A percentile compares a stretch with the other conserved stretches of the same genome.
phyloP scores from a whole-genome alignment of 2,797 vertebrate genomes.

The Pogoniulus pusillus region DNA sequence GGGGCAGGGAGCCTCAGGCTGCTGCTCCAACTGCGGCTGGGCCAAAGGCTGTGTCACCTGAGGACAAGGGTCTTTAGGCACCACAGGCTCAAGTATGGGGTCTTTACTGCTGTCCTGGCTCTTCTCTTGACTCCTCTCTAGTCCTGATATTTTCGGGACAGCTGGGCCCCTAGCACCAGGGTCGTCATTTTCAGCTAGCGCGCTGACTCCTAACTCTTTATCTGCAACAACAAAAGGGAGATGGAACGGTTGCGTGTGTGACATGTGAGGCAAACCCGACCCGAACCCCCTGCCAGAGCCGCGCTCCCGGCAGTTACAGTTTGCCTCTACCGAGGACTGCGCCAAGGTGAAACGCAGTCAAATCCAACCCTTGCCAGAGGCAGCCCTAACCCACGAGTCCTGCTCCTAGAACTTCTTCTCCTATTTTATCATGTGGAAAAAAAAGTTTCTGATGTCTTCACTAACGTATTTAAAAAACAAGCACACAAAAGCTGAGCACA shows the following conservation, averaged over 20 bases:
- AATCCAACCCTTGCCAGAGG: background rate
- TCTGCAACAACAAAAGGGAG: constrained; percentile 73
- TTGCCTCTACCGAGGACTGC: background rate
- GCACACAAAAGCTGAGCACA: background rate
- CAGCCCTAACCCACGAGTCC: background rate
- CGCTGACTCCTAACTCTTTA: constrained; percentile 84
- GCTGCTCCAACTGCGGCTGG: constrained; percentile 71
- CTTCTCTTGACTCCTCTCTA: constrained; percentile 97
- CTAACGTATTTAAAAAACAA: background rate
- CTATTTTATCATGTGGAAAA: background rate
- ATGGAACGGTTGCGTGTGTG: background rate
- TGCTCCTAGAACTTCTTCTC: background rate
- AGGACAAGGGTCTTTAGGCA: constrained; percentile 78
- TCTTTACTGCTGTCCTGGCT: constrained; percentile 91
- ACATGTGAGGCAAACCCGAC: background rate
- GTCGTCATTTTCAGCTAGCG: constrained; percentile 86
- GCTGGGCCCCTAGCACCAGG: constrained; percentile 86
- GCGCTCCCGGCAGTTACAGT: fast-evolving
- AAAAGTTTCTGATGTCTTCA: background rate
- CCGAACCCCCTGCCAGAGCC: fast-evolving
- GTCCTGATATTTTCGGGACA: constrained; percentile 92
- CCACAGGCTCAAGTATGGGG: constrained; percentile 76
- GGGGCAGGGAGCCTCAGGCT: constrained; percentile 57
- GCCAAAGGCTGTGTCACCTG: constrained; percentile 62
- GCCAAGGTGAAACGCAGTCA: fast-evolving